Conservation (phyloP, 2,888 invertebrate genomes). For the Entomobrya multifasciata region DNA sequence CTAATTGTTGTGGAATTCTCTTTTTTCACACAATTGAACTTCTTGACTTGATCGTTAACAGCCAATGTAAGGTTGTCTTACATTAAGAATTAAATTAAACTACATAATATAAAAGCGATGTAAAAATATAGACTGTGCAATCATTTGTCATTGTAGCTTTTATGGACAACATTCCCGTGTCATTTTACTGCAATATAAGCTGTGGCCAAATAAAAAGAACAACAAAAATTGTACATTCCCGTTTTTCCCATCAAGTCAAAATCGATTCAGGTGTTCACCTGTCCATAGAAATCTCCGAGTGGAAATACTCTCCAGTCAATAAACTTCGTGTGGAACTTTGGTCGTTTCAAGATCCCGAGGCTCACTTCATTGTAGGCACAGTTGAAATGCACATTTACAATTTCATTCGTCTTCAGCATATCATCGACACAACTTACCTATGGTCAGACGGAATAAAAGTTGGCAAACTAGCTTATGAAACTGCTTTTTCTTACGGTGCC, state of each 20-base stretch:
- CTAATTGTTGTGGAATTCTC: constrained; percentile 70
- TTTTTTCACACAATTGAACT: constrained; percentile 76
- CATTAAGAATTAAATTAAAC: neutral
- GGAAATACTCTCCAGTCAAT: constrained; percentile 71
- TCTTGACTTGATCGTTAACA: constrained; percentile 50
- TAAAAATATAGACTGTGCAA: neutral
- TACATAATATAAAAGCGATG: neutral
- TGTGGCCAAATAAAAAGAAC: constrained; percentile 63
- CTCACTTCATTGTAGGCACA: constrained; percentile 74
- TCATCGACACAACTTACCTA: constrained; percentile 62
- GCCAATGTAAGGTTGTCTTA: constrained; percentile 59
- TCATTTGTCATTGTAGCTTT: constrained; percentile 61
- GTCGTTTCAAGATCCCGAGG: constrained; percentile 78
- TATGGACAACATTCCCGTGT: constrained; percentile 67
- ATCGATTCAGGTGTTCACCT: constrained; percentile 71
- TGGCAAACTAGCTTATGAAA: constrained; percentile 73
- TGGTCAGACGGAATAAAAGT: constrained; percentile 71
- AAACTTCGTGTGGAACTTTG: constrained; percentile 74
- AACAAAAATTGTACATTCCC: constrained; percentile 70
- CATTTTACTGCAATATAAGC: constrained; percentile 71
- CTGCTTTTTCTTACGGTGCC: constrained; percentile 75
- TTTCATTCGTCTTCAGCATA: constrained; percentile 73
- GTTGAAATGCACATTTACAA: constrained; percentile 71
- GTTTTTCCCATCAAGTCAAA: constrained; percentile 48
- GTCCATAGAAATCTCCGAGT: constrained; percentile 69